Conservation (phyloP, 2,888 invertebrate genomes). For the Ditula angustiorana region DNA sequence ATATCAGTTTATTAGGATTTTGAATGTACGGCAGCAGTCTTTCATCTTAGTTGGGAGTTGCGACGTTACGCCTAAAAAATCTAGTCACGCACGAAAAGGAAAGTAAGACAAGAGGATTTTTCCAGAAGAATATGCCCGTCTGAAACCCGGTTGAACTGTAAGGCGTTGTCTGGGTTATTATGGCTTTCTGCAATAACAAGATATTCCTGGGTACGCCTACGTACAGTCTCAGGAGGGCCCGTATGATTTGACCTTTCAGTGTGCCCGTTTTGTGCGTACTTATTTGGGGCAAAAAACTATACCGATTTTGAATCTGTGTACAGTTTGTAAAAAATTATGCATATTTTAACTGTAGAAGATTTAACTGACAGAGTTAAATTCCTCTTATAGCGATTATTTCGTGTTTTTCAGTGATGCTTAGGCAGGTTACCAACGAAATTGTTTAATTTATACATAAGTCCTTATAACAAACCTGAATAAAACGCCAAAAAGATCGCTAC, state of each 20-base stretch:
- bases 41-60: constrained; percentile 21
- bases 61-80: constrained; percentile 20
- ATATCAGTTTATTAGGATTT: no score
- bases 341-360: neutral
- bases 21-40: constrained; percentile 1
- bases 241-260: neutral
- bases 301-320: neutral
- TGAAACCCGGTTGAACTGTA: constrained; percentile 22
- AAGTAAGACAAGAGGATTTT: constrained; percentile 22
- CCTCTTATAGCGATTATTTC: no score
- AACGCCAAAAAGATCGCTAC: no score
- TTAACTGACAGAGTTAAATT: no score
- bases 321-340: neutral
- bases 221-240: neutral
- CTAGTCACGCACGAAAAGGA: constrained; percentile 30
- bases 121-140: constrained; percentile 22
- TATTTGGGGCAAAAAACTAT: neutral
- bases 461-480: no score
- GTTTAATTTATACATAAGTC: no score
- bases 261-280: neutral
- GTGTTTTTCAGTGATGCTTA: no score
- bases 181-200: constrained; percentile 28
- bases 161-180: constrained; percentile 31
- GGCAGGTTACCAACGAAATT: no score
- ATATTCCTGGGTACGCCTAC: constrained; percentile 21